Evolutionary conservation across 2,797 vertebrate species (phyloP), one percentile per base, ranked within the genome.

Genomic region (Sebastolobus altivelis): DNA sequence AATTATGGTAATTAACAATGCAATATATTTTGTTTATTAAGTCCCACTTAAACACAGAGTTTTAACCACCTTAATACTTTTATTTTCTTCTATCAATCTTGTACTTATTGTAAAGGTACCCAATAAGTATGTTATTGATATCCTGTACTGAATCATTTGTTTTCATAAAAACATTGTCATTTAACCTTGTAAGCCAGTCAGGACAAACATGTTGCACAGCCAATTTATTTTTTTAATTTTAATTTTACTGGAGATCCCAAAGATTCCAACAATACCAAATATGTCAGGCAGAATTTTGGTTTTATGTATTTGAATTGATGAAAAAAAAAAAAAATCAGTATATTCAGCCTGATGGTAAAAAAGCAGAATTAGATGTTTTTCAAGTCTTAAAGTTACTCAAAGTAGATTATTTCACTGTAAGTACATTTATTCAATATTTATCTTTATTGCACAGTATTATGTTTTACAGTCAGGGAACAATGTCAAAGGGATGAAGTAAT

Each of bases 401-500:
- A 18, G 46, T 49, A 49, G 18, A 33, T 22, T 31, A 3, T 77
- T 61, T 68, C 3, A 11, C 35, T 80, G 4, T 33, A 9, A 6
- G 5, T 29, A 22, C 66, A 55, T 43, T 43, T 6, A 38, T 52
- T 33, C 11, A 33, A 2, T 43, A 29, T 35, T 71, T 16, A 40
- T 77, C 43, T 75, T 43, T 37, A 35, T 54, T 65, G 29, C 14
- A 43, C 22, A 40, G 3, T 25, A 11, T 55, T 22, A 29, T 55
- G 69, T 55, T 70, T 75, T 22, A 65, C 38, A 10, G 20, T 68
- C 22, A 52, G 14, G 18, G 40, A 78, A 35, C 37, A 46, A 71
- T 54, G 56, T 77, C 55, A 63, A 49, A 80, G 52, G 10, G 25
- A 20, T 71, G 27, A 38, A 37, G 58, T 35, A 22, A 78, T 69